Percentiles rank a stretch among this genome's conserved stretches.
Evolutionary conservation across 2,113 vertebrate species (phyloP).

Genomic region (Tichodroma muraria): DNA sequence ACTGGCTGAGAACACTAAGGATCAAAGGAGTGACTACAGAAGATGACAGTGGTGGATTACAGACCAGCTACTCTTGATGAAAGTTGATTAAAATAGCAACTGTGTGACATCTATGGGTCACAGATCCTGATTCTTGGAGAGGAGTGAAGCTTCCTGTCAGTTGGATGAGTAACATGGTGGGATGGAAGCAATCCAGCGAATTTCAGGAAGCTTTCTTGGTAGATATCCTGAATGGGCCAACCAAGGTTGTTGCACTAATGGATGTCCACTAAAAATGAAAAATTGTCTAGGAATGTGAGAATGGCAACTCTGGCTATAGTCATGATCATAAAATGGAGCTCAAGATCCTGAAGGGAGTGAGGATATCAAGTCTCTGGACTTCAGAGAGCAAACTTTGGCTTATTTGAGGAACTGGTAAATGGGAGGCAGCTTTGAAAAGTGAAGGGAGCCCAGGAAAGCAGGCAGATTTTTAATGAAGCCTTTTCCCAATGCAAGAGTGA

Average conservation of each 20-base stretch:
- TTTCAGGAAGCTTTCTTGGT: background rate
- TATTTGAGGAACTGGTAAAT: background rate
- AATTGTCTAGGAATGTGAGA: background rate
- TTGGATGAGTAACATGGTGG: background rate
- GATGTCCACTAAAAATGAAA: background rate
- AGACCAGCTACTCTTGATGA: background rate
- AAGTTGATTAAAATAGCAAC: background rate
- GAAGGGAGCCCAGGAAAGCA: background rate
- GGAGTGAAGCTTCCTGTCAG: background rate
- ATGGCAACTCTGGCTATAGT: background rate
- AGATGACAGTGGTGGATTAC: background rate
- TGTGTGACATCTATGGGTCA: background rate
- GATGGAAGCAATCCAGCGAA: background rate
- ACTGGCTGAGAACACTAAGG: background rate
- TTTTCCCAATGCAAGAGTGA: background rate
- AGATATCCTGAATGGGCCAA: background rate
- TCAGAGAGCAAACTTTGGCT: background rate
- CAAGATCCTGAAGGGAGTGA: background rate
- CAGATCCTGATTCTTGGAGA: background rate
- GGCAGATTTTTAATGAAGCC: background rate
- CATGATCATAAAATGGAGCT: background rate
- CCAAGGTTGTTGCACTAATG: background rate
- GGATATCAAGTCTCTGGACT: background rate
- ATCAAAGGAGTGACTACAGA: background rate
- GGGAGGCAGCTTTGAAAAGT: background rate